Conservation (phyloP, 23 tunicate genomes). For the Pegea sp. region DNA sequence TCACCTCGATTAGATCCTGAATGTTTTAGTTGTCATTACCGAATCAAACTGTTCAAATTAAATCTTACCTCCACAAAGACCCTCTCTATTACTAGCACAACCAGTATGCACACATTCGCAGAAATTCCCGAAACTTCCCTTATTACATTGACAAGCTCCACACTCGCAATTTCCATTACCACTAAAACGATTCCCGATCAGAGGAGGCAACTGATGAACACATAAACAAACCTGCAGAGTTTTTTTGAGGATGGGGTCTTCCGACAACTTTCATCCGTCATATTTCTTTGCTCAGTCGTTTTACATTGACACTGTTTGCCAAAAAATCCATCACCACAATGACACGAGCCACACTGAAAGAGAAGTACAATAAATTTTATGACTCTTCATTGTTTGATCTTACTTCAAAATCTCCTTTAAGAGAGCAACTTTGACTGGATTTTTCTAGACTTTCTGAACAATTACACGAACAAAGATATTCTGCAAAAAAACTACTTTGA, state of each 20-base stretch:
- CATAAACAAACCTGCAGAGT: too few relatives aligned
- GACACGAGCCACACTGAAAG: conserved; percentile 41
- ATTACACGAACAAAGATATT: conserved; percentile 50
- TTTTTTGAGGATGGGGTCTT: too few relatives aligned
- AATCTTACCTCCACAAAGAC: conserved; percentile 58
- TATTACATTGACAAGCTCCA: conserved; percentile 36
- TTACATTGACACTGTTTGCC: conserved; percentile 54
- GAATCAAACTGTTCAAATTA: too few relatives aligned
- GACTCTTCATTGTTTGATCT: too few relatives aligned
- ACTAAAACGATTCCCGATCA: too few relatives aligned
- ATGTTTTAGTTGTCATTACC: too few relatives aligned
- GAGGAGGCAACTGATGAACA: too few relatives aligned
- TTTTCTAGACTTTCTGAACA: conserved; percentile 3
- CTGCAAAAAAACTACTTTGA: too few relatives aligned
- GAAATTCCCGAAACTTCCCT: conserved; percentile 9
- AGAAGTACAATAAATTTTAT: too few relatives aligned
- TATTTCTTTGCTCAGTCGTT: neutral
- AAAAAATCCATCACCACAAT: conserved; percentile 17
- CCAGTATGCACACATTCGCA: conserved; percentile 55
- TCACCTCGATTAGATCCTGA: conserved; percentile 21
- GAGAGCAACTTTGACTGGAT: conserved; percentile 14
- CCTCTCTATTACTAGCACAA: conserved; percentile 10
- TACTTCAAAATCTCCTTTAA: conserved; percentile 23
- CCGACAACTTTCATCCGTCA: neutral
- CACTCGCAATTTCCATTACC: conserved; percentile 55